Evolutionary conservation across 1,140 invertebrate species (phyloP).

Genomic region (Hylaeus anthracinus): DNA sequence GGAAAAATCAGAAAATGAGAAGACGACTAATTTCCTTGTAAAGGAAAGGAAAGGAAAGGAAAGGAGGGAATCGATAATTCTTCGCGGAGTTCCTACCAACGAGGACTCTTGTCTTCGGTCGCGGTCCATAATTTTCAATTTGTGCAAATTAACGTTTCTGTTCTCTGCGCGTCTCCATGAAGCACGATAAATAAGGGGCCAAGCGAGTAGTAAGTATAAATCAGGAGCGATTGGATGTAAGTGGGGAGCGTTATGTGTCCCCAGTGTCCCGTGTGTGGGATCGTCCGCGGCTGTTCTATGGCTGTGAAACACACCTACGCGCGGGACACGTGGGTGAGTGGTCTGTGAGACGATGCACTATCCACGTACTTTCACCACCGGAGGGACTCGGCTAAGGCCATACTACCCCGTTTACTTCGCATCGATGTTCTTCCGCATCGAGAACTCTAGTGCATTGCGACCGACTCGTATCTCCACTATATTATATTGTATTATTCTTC

Average conservation of each 20-base stretch:
- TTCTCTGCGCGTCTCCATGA: conserved; percentile 74
- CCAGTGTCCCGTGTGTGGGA: conserved; percentile 80
- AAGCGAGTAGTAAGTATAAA: conserved; percentile 82
- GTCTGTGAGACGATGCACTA: conserved; percentile 50
- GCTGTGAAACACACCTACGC: conserved; percentile 25
- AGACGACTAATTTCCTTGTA: conserved; percentile 16
- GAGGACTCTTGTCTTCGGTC: conserved; percentile 43
- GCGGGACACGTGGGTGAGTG: conserved; percentile 38
- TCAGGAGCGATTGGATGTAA: conserved; percentile 82
- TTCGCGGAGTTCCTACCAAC: not conserved
- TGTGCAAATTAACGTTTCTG: conserved; percentile 79
- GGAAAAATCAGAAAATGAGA: not conserved
- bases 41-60: not conserved
- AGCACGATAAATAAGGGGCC: conserved; percentile 80
- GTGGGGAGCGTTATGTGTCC: conserved; percentile 81
- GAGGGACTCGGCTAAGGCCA: conserved; percentile 21
- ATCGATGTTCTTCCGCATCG: conserved; percentile 12
- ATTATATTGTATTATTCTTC: conserved; percentile 24
- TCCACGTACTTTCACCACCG: conserved; percentile 43
- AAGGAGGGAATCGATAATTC: not conserved
- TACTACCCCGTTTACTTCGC: conserved; percentile 42
- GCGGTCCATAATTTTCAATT: conserved; percentile 80
- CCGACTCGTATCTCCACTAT: not conserved
- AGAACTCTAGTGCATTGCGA: not conserved
- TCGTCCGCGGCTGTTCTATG: conserved; percentile 67